Conservation (phyloP, 2,888 invertebrate species). For the Chrysolina oricalcia region DNA sequence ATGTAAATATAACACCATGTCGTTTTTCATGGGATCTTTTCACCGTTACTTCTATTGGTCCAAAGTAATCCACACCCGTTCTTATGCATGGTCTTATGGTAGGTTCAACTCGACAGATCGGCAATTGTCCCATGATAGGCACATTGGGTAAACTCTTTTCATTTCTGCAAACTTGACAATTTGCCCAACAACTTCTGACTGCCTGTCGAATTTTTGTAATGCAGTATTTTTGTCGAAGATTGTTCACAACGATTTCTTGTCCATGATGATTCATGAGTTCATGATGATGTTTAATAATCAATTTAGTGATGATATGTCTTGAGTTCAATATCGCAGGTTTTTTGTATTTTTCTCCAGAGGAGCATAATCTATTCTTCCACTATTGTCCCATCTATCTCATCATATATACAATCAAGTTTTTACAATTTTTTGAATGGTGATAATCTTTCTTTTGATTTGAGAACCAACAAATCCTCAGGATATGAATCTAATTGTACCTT, state of each 20-base stretch:
- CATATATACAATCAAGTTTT: neutral
- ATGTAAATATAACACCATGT: too few relatives aligned
- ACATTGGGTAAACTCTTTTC: too few relatives aligned
- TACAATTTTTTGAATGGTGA: neutral
- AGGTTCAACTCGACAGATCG: too few relatives aligned
- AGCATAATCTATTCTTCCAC: too few relatives aligned
- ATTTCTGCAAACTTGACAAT: too few relatives aligned
- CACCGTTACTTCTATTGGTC: too few relatives aligned
- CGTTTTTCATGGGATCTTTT: too few relatives aligned
- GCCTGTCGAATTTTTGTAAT: slow-evolving; percentile 32
- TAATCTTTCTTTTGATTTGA: neutral
- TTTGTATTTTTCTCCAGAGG: neutral
- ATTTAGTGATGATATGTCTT: slow-evolving; percentile 33
- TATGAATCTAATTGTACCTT: too few relatives aligned
- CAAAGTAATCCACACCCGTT: too few relatives aligned
- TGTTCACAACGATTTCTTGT: slow-evolving; percentile 38
- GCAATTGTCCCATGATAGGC: too few relatives aligned
- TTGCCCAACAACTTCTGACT: slow-evolving; percentile 32
- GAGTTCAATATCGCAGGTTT: slow-evolving; percentile 24
- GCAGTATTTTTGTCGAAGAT: slow-evolving; percentile 34
- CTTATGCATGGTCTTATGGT: too few relatives aligned
- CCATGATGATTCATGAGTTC: slow-evolving; percentile 36
- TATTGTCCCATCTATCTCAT: too few relatives aligned
- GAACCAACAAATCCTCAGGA: neutral
- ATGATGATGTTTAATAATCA: slow-evolving; percentile 38